These are phyloP conservation scores for Heteromyza rotundicornis DNA, from an alignment of 2,888 invertebrate genomes.

Conservation along the genomic window DNA sequence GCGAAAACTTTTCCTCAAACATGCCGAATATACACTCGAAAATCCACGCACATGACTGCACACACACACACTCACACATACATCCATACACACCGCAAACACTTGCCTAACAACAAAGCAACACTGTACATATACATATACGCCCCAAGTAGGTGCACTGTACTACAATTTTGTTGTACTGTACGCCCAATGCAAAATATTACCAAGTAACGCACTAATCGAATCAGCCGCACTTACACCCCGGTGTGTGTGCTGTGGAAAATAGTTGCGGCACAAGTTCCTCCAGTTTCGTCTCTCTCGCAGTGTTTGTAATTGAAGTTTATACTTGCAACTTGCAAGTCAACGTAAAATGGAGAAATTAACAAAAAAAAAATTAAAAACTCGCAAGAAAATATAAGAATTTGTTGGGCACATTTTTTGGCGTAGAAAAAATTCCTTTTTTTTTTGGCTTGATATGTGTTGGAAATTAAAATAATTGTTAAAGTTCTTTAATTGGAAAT, in stretches of 20 bases:
- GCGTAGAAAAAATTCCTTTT: no score
- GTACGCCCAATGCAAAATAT: not conserved
- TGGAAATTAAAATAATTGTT: constrained; percentile 2
- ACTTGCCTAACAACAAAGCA: not conserved
- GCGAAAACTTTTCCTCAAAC: not conserved
- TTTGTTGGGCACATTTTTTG: no score
- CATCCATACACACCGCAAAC: not conserved
- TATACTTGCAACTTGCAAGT: no score
- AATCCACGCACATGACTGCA: not conserved
- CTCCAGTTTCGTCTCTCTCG: not conserved
- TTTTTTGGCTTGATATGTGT: not conserved
- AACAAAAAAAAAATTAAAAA: no score
- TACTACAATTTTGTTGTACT: not conserved
- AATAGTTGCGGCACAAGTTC: not conserved
- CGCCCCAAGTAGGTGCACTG: not conserved
- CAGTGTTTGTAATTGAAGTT: not conserved
- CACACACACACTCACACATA: not conserved
- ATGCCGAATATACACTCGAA: no score
- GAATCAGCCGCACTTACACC: no score
- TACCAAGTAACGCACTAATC: constrained; percentile 9
- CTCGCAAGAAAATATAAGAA: not conserved
- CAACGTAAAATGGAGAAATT: no score
- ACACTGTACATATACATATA: not conserved
- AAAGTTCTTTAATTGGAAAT: not conserved
- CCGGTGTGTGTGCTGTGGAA: no score